phyloP scores from a whole-genome alignment of 2,113 vertebrate genomes.

The Psilopsiagon aymara region DNA sequence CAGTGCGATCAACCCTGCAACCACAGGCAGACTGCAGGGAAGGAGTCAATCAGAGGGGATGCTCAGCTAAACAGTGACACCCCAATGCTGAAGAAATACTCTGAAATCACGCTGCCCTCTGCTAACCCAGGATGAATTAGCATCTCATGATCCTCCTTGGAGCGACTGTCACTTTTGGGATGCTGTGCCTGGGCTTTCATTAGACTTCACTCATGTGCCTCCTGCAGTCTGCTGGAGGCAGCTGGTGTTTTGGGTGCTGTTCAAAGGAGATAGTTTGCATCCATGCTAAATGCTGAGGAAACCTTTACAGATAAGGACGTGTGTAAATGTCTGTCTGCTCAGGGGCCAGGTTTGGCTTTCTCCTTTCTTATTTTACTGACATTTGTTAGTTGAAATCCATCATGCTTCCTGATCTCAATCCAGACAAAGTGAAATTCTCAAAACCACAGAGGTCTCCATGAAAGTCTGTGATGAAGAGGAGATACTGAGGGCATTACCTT shows the following conservation, averaged over 20 bases:
- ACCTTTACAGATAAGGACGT: neutral
- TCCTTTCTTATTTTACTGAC: neutral
- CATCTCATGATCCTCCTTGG: neutral
- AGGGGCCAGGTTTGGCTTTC: neutral
- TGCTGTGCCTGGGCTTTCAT: neutral
- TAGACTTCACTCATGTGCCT: neutral
- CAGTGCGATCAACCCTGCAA: neutral
- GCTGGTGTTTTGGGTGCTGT: neutral
- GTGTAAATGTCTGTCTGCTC: neutral
- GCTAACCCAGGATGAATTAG: neutral
- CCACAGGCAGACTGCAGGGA: neutral
- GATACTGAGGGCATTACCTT: neutral
- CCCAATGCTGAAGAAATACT: neutral
- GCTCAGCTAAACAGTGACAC: neutral
- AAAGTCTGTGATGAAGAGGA: neutral
- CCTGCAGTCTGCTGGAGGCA: constrained; percentile 9
- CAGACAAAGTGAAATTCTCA: neutral
- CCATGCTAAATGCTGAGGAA: neutral
- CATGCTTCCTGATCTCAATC: neutral
- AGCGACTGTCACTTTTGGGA: neutral
- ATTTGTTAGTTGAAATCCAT: neutral
- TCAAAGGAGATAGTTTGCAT: neutral
- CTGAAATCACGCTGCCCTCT: neutral
- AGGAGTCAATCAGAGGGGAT: neutral
- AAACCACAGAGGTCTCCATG: neutral